These are phyloP conservation scores for Nothobranchius kuhntae DNA, from an alignment of 2,113 vertebrate species.

Conservation along the genomic window DNA sequence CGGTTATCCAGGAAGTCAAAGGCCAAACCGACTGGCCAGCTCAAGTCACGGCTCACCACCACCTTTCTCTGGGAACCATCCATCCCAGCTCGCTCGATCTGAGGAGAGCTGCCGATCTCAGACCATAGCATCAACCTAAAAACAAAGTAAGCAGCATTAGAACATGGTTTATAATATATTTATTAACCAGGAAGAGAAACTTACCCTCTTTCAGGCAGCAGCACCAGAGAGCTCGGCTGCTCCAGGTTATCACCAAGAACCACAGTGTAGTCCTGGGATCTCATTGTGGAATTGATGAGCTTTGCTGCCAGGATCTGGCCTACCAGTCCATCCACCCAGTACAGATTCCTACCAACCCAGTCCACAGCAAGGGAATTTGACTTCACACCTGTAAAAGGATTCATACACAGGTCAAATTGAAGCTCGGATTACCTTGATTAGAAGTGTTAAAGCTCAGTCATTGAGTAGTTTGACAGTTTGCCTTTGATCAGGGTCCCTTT, in stretches of 20 bases:
- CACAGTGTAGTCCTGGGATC: slow-evolving; percentile 77
- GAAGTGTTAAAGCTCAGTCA: background rate
- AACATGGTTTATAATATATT: background rate
- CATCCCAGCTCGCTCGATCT: slow-evolving; percentile 85
- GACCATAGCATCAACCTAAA: slow-evolving; percentile 92
- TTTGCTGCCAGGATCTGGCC: slow-evolving; percentile 85
- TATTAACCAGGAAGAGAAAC: background rate
- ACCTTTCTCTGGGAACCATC: slow-evolving; percentile 83
- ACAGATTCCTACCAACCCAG: slow-evolving; percentile 91
- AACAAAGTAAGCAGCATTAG: background rate
- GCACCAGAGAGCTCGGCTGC: slow-evolving; percentile 84
- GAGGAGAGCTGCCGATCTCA: slow-evolving; percentile 82
- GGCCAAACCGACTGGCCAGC: slow-evolving; percentile 86
- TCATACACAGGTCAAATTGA: background rate
- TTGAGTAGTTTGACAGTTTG: slow-evolving; percentile 30
- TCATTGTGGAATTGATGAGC: slow-evolving; percentile 70
- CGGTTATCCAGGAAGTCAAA: slow-evolving; percentile 81
- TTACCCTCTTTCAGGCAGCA: slow-evolving; percentile 87
- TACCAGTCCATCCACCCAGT: slow-evolving; percentile 87
- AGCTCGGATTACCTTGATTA: background rate
- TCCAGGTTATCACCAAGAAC: slow-evolving; percentile 84
- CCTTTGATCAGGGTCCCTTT: slow-evolving; percentile 87
- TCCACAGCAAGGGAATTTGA: slow-evolving; percentile 88
- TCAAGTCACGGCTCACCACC: slow-evolving; percentile 79
- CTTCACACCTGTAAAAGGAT: slow-evolving; percentile 81